Base-by-base conservation (phyloP, 2,888 invertebrate species). In the Diarsia dahlii region DNA sequence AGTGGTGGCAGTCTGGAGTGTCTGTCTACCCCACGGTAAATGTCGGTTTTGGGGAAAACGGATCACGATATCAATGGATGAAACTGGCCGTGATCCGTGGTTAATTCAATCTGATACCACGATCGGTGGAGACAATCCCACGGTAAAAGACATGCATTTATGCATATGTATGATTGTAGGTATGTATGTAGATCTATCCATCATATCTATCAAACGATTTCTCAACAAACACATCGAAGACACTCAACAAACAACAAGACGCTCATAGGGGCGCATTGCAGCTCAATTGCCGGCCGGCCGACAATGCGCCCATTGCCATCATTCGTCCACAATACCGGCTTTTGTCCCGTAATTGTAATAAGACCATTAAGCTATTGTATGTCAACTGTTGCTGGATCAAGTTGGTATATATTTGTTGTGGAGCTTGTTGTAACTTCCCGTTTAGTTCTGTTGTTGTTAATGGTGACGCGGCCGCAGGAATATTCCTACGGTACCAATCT, bases 191-290 rank as follows among this genome's bases (percentile, higher is more conserved):
- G 45, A 63, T 45, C 67, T 48, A 76, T 67, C 45, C 71, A 67
- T 81, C 63, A 81, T 45, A 68, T 76, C 46, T 13, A 82, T 73
- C 46, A 34, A 71, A 68, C 15, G 3, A 77, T 64, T 74, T 60
- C 70, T 74, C 77, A 56, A 80, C 62, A 71, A 76, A 69, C 65
- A 58, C 20, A 46, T 65, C 48, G 67, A 78, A 82, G 78, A 75
- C 72, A 48, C 20, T 50, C 64, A 74, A 75, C 76, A 66, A 68
- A 71, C 60, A 45, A 71, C 74, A 67, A 72, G 74, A 76, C 15
- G 69, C 80, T 77, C 81, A 92, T 92, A 92, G 88, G 92, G 92
- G 92, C 82, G 78, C 89, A 92, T 90, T 90, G 89, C 83, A n/a
- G 50, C 13, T 78, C 87, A 87, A 82, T 87, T 87, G 86, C 39